Percentiles rank a stretch among this genome's conserved stretches.
Conservation (phyloP, 1,140 invertebrate genomes). For the Lysiphlebus fabarum region DNA sequence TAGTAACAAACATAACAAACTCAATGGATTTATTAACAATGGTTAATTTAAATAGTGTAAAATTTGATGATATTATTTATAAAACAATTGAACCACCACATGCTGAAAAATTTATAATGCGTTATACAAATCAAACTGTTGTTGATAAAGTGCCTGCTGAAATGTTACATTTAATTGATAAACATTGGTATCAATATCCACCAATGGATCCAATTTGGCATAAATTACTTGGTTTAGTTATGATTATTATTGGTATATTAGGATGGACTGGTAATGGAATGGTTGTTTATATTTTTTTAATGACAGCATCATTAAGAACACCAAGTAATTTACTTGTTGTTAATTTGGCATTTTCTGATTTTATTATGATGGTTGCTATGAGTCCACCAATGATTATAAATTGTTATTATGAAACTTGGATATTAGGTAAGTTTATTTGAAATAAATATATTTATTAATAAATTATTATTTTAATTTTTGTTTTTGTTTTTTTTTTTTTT, state of each 20-base stretch:
- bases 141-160: slow-evolving; percentile 71
- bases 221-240: slow-evolving; percentile 71
- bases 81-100: slow-evolving; percentile 24
- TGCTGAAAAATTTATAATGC: slow-evolving; percentile 24
- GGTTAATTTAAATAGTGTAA: no score
- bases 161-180: slow-evolving; percentile 70
- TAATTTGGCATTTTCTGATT: slow-evolving; percentile 84
- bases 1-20: no score
- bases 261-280: slow-evolving; percentile 77
- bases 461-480: neutral
- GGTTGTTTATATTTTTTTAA: slow-evolving; percentile 81
- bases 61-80: neutral
- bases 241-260: slow-evolving; percentile 68
- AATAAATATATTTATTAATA: neutral
- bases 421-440: slow-evolving; percentile 61
- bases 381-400: slow-evolving; percentile 82
- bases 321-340: slow-evolving; percentile 82
- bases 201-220: slow-evolving; percentile 79
- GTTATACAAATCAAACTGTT: slow-evolving; percentile 64
- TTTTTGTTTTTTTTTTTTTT: slow-evolving; percentile 19
- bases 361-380: slow-evolving; percentile 83
- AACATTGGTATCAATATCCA: slow-evolving; percentile 73
- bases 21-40: no score
- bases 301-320: slow-evolving; percentile 72
- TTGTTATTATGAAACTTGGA: slow-evolving; percentile 84